Percentiles rank a stretch among this genome's conserved stretches.
phyloP scores from a whole-genome alignment of 2,797 vertebrate genomes.

The Coregonus suidteri region DNA sequence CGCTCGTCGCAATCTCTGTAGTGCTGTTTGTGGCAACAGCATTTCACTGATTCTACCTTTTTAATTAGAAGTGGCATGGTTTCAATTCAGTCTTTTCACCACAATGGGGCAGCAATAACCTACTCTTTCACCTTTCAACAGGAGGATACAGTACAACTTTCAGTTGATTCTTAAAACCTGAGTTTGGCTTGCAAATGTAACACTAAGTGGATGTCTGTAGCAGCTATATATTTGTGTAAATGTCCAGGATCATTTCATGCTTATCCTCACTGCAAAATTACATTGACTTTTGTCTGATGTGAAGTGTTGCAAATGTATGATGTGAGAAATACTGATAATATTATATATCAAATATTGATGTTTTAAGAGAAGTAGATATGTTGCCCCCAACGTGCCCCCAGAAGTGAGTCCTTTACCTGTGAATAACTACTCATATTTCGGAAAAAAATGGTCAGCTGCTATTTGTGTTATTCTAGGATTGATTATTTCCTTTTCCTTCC shows the following conservation, averaged over 20 bases:
- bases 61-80: not conserved
- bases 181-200: not conserved
- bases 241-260: not conserved
- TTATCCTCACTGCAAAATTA: not conserved
- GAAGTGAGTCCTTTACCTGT: not conserved
- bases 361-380: not conserved
- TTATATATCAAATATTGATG: not conserved
- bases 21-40: not conserved
- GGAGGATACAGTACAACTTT: not conserved
- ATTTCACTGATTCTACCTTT: not conserved
- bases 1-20: not conserved
- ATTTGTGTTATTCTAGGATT: not conserved
- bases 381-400: not conserved
- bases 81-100: slow-evolving; percentile 32
- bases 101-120: slow-evolving; percentile 66
- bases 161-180: slow-evolving; percentile 9
- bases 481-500: slow-evolving; percentile 9
- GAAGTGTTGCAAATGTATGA: not conserved
- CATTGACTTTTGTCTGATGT: not conserved
- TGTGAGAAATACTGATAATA: not conserved
- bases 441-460: not conserved
- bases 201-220: not conserved
- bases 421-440: not conserved
- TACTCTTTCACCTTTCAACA: not conserved
- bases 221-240: not conserved